Evolutionary conservation across 1,140 invertebrate species (phyloP), one percentile per base, ranked within the genome.

Genomic region (Leptestheria dahalacensis): DNA sequence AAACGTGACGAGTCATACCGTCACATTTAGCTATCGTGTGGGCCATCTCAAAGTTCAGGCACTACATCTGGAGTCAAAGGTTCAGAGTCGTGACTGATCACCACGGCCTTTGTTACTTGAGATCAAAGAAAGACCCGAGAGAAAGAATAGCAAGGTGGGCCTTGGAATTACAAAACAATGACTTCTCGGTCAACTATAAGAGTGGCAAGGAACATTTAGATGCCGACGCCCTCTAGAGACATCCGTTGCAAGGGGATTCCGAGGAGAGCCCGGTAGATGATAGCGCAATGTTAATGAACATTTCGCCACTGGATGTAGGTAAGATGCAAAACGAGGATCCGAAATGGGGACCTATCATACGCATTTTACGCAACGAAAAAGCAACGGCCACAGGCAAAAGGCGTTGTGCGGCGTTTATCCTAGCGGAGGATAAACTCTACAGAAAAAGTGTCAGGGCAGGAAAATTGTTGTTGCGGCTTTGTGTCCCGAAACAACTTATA

Each of bases 21-120:
- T n/a, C n/a, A n/a, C n/a, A n/a, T n/a, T n/a, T n/a, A 1, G 62
- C 59, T 9, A 48, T 64, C 4, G 57, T 64, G 9, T 60, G 11
- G 29, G 63, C 64, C 24, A 25, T 65, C 10, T 58, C 64, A 21
- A 59, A 64, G 24, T 69, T 64, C 48, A 41, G 63, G 28, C 51
- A 48, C 2, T 70, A 68, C 33, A n/a, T 72, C 1, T 63, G 62
- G 6, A 65, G 65, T n/a, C 23, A 47, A 47, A 26, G 49, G 20
- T 63, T 70, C 25, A 61, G n/a, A 23, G 41, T 70, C 0, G 49
- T 62, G 4, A 65, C 65, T 2, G 65, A 70, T 47, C 65, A 70
- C 59, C 46, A 57, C 50, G 24, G 66, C 2, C 48, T 70, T 1
- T 50, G 57, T 9, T 66, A 61, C 51, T 11, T 68, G 20, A 29